A percentile compares a stretch with the other conserved stretches of the same genome.
These are phyloP conservation scores for Arizona elegans DNA, from an alignment of 2,113 vertebrate genomes.

Conservation along the genomic window DNA sequence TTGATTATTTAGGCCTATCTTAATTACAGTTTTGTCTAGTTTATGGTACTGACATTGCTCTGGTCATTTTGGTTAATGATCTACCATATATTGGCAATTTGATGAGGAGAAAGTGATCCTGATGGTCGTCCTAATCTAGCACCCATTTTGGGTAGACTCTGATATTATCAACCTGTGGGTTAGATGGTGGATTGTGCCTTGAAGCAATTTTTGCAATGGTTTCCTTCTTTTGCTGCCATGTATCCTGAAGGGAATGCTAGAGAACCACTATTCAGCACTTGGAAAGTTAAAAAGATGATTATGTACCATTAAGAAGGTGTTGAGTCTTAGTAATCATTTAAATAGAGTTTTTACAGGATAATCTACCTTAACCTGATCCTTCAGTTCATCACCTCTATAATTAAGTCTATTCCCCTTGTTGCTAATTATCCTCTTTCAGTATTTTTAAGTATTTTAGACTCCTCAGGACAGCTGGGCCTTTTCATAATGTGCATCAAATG, in stretches of 20 bases:
- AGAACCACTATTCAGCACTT: background rate
- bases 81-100: background rate
- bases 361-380: background rate
- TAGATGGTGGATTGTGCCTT: background rate
- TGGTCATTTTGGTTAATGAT: background rate
- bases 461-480: background rate
- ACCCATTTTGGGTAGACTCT: background rate
- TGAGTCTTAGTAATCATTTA: background rate
- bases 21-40: background rate
- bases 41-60: background rate
- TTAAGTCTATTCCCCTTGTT: background rate
- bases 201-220: background rate
- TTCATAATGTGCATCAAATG: background rate
- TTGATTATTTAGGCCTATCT: background rate
- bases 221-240: background rate
- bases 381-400: background rate
- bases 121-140: background rate
- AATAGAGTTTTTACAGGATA: background rate
- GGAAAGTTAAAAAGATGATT: background rate
- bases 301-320: background rate
- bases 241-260: background rate
- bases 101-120: background rate
- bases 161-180: background rate
- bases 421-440: background rate
- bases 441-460: background rate